Evolutionary conservation across 2,797 vertebrate species (phyloP).

Genomic region (Typhlichthys eigenmanni): DNA sequence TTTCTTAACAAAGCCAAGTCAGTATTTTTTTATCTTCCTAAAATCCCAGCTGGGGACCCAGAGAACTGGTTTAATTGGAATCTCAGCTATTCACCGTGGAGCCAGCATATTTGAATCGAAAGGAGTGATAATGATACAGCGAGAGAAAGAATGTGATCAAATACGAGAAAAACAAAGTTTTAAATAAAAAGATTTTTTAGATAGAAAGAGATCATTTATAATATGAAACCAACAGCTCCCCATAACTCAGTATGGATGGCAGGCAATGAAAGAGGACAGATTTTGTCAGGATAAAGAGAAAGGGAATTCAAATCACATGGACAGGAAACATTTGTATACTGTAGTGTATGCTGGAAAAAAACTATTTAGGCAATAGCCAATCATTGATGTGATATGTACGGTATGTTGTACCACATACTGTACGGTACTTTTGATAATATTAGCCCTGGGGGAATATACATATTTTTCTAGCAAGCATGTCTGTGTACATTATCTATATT

Average conservation of each 20-base stretch:
- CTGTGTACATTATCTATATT: background rate
- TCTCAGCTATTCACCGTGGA: constrained; percentile 60
- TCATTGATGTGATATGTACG: background rate
- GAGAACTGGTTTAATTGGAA: constrained; percentile 71
- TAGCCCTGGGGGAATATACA: background rate
- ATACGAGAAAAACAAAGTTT: constrained; percentile 49
- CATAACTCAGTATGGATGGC: constrained; percentile 49
- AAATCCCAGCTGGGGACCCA: constrained; percentile 63
- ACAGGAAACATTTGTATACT: background rate
- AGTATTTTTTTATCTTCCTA: constrained; percentile 55
- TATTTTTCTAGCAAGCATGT: background rate
- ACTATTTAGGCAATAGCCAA: background rate
- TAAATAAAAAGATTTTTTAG: constrained; percentile 30
- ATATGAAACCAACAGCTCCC: constrained; percentile 40
- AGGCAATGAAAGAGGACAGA: constrained; percentile 32
- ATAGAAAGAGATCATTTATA: constrained; percentile 30
- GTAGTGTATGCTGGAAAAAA: background rate
- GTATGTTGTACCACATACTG: no score
- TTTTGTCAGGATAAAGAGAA: constrained; percentile 3
- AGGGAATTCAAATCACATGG: background rate
- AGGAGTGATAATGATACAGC: constrained; percentile 34
- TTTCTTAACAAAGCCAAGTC: constrained; percentile 69
- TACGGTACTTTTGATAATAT: background rate
- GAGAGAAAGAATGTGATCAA: constrained; percentile 15
- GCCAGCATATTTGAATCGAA: constrained; percentile 65